A percentile compares a stretch with the other conserved stretches of the same genome.
phyloP scores from a whole-genome alignment of 2,888 invertebrate genomes.

The Tanaodytes sp. region DNA sequence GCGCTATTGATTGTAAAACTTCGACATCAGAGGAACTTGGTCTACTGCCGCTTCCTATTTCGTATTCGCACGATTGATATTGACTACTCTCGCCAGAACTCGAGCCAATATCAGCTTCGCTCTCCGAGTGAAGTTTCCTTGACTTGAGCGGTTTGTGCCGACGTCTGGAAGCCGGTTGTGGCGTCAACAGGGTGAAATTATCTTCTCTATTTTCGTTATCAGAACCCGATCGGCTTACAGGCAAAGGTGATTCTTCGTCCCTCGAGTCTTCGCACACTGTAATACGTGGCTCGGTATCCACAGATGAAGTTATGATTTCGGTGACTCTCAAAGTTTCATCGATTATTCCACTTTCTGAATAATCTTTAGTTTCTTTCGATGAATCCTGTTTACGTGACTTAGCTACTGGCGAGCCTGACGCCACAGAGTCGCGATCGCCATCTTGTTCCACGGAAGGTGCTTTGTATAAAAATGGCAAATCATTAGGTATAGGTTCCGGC shows the following conservation, averaged over 20 bases:
- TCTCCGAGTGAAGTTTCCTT: conserved; percentile 82
- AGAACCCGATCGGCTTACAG: conserved; percentile 67
- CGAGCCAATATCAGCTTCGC: conserved; percentile 86
- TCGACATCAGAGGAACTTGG: conserved; percentile 92
- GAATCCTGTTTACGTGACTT: conserved; percentile 55
- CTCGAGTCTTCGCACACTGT: conserved; percentile 55
- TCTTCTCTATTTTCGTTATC: conserved; percentile 66
- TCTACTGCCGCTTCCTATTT: conserved; percentile 80
- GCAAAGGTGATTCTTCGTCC: conserved; percentile 57
- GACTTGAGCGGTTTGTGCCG: conserved; percentile 68
- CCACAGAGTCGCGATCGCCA: conserved; percentile 60
- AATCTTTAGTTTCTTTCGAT: conserved; percentile 65
- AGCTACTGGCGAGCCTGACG: conserved; percentile 59
- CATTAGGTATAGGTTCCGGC: conserved; percentile 78
- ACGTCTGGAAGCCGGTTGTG: conserved; percentile 68
- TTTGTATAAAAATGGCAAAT: conserved; percentile 74
- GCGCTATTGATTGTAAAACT: conserved; percentile 76
- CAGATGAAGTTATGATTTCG: conserved; percentile 58
- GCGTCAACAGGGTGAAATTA: conserved; percentile 58
- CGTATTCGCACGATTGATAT: conserved; percentile 90
- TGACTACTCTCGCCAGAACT: conserved; percentile 89
- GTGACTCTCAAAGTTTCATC: conserved; percentile 45
- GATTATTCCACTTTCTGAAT: conserved; percentile 65
- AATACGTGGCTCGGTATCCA: conserved; percentile 55
- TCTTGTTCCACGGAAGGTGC: conserved; percentile 69